Conservation (phyloP, 2,888 invertebrate genomes). For the Rhodophaea formosa region DNA sequence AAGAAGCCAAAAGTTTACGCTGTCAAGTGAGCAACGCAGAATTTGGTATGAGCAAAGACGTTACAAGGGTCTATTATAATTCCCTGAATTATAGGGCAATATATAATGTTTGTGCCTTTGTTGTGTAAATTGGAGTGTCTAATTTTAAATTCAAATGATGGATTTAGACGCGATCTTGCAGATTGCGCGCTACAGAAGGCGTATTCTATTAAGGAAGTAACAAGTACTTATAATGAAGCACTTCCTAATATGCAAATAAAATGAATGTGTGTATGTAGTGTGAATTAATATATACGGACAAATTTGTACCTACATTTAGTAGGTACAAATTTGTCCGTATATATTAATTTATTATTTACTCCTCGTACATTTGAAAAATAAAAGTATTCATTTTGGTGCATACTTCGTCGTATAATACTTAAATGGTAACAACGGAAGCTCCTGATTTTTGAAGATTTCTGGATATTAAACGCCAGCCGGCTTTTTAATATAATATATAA, state of each 20-base stretch:
- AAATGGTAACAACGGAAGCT: no score
- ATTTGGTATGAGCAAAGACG: not conserved
- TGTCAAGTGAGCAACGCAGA: not conserved
- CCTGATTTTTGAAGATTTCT: no score
- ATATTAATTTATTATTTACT: no score
- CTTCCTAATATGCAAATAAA: not conserved
- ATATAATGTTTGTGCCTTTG: slow-evolving; percentile 11
- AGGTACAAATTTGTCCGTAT: no score
- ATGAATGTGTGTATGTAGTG: not conserved
- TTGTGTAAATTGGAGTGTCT: slow-evolving; percentile 16
- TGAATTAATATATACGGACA: no score
- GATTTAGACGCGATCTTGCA: slow-evolving; percentile 21
- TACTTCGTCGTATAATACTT: no score
- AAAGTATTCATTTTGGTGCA: no score
- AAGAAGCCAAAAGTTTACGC: not conserved
- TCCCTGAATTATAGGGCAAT: slow-evolving; percentile 16
- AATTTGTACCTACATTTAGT: no score
- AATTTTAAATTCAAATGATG: slow-evolving; percentile 36
- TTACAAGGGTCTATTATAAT: slow-evolving; percentile 11
- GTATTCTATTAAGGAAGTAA: slow-evolving; percentile 1
- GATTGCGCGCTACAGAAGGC: not conserved
- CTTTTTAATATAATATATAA: no score
- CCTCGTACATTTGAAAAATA: no score
- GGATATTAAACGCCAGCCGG: no score
- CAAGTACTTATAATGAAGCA: not conserved